These are phyloP conservation scores for Melanotus villosus DNA, from an alignment of 2,888 invertebrate species.

Conservation along the genomic window DNA sequence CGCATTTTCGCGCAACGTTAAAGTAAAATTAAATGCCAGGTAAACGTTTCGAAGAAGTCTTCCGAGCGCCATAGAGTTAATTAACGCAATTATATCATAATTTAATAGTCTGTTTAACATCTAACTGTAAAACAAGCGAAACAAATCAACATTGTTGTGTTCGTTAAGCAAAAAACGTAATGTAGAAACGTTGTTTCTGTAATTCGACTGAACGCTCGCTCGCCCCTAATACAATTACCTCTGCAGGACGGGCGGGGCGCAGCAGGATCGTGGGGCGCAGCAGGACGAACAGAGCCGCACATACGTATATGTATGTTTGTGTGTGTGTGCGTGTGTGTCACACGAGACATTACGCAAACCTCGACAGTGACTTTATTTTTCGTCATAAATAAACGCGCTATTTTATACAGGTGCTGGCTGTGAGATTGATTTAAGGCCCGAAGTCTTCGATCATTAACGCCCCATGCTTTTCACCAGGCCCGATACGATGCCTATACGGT, in stretches of 20 bases:
- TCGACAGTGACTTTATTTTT: conserved; percentile 4
- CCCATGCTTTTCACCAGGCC: not conserved
- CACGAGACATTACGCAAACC: conserved; percentile 36
- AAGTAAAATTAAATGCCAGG: conserved; percentile 12
- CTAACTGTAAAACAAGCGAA: conserved; percentile 43
- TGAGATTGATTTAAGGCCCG: conserved; percentile 8
- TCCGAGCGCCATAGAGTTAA: conserved; percentile 42
- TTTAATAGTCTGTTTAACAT: conserved; percentile 49
- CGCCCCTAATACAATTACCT: conserved; percentile 52
- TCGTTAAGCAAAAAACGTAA: conserved; percentile 49
- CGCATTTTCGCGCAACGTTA: not conserved
- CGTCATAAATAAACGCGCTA: conserved; percentile 4
- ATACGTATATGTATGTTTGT: conserved; percentile 21
- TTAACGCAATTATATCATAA: conserved; percentile 49
- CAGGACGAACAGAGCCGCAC: conserved; percentile 38
- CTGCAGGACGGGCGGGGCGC: conserved; percentile 31
- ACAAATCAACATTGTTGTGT: conserved; percentile 47
- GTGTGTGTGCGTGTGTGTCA: conserved; percentile 18
- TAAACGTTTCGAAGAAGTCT: conserved; percentile 4
- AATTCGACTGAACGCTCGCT: conserved; percentile 49
- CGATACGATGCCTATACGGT: conserved; percentile 13
- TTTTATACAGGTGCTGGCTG: conserved; percentile 5
- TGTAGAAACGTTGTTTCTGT: conserved; percentile 52
- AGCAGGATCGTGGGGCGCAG: conserved; percentile 28
- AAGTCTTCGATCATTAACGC: not conserved